phyloP scores from a whole-genome alignment of 2,888 invertebrate species.

The Timandra comae region DNA sequence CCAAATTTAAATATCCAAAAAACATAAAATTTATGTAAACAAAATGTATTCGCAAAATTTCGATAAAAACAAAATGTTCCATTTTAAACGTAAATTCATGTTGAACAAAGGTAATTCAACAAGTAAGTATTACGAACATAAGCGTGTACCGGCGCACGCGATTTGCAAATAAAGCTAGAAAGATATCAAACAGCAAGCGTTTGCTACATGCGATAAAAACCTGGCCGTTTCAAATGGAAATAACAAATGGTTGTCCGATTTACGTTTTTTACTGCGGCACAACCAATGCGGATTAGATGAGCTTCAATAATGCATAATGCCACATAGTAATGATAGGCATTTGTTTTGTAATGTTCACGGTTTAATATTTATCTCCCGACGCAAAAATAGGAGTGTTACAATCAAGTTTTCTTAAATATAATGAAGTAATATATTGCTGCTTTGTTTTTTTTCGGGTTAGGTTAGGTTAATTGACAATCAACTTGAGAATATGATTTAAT shows the following conservation, averaged over 20 bases:
- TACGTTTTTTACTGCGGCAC: slow-evolving; percentile 35
- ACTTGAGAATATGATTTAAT: no score
- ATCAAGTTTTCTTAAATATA: no score
- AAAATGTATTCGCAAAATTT: slow-evolving; percentile 3
- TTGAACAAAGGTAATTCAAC: slow-evolving; percentile 56
- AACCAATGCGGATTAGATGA: slow-evolving; percentile 33
- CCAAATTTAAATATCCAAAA: slow-evolving; percentile 4
- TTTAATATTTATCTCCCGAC: no score
- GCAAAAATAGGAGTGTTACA: no score
- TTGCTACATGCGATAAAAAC: slow-evolving; percentile 63
- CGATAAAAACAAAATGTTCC: slow-evolving; percentile 29
- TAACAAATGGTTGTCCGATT: slow-evolving; percentile 52
- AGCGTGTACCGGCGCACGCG: slow-evolving; percentile 56
- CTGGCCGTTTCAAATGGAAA: slow-evolving; percentile 53
- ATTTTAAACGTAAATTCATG: slow-evolving; percentile 32
- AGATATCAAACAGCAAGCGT: slow-evolving; percentile 62
- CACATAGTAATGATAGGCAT: no score
- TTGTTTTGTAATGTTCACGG: no score
- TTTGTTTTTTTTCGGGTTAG: no score
- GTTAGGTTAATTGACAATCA: no score
- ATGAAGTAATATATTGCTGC: no score
- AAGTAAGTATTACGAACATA: slow-evolving; percentile 51
- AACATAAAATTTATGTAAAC: slow-evolving; percentile 3
- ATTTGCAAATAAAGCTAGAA: slow-evolving; percentile 70
- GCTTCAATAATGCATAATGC: slow-evolving; percentile 23